phyloP scores from a whole-genome alignment of 2,113 vertebrate genomes.

The Pygathrix nemaeus region DNA sequence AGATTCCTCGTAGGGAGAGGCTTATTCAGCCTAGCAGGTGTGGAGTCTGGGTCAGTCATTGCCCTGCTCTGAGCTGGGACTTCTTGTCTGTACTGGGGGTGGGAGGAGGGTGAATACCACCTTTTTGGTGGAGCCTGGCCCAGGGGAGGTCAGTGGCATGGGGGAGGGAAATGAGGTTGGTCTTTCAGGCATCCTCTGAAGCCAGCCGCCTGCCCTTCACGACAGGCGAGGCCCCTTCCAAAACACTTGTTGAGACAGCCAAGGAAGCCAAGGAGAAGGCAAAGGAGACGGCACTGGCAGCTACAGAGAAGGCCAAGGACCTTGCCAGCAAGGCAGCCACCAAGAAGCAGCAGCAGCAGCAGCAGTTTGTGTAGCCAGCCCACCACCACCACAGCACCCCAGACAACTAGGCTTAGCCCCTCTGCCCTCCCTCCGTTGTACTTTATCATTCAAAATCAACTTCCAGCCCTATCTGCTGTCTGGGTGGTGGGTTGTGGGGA shows the following conservation, averaged over 20 bases:
- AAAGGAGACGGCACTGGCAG: constrained; percentile 94
- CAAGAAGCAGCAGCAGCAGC: constrained; percentile 93
- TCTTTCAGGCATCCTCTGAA: not conserved
- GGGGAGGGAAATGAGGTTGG: not conserved
- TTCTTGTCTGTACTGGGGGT: not conserved
- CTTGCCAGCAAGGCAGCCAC: constrained; percentile 92
- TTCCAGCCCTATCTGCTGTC: constrained; percentile 37
- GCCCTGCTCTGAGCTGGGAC: not conserved
- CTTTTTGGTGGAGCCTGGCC: not conserved
- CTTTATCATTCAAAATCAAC: constrained; percentile 60
- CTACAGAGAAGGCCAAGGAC: constrained; percentile 97
- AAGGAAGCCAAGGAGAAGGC: constrained; percentile 94
- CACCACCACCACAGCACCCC: not conserved
- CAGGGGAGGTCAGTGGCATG: not conserved
- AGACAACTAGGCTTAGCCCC: not conserved
- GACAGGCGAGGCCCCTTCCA: constrained; percentile 93
- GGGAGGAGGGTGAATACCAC: too few species aligned
- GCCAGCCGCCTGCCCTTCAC: not conserved
- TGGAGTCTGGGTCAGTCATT: not conserved
- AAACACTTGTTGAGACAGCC: constrained; percentile 93
- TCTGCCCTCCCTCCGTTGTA: not conserved
- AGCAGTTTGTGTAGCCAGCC: constrained; percentile 60
- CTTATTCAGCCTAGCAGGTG: not conserved
- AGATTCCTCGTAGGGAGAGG: not conserved
- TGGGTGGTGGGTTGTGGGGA: not conserved